Evolutionary conservation across 53 echinoderm and acorn worm species (phyloP).

Genomic region (Glandiceps talaboti): DNA sequence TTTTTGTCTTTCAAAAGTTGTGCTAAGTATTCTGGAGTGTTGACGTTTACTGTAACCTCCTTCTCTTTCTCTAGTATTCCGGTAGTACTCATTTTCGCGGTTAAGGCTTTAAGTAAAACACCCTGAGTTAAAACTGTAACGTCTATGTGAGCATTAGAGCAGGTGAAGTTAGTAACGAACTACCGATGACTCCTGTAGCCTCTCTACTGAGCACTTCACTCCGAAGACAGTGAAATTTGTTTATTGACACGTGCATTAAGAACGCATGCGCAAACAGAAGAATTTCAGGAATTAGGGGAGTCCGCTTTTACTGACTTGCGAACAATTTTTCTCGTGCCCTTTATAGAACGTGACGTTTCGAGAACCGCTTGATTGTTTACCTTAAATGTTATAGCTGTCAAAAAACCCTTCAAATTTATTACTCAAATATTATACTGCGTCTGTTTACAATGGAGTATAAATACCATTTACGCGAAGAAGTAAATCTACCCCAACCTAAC

Average conservation of each 20-base stretch:
- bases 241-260: neutral
- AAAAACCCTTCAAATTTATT: too few relatives aligned
- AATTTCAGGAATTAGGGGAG: neutral
- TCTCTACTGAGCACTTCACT: neutral
- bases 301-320: neutral
- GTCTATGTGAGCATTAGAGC: neutral
- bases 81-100: neutral
- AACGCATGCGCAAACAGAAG: neutral
- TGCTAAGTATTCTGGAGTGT: constrained; percentile 88
- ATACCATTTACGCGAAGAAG: neutral
- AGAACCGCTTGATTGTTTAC: neutral
- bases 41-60: neutral
- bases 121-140: neutral
- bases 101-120: neutral
- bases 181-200: neutral
- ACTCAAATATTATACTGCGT: neutral
- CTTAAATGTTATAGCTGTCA: neutral
- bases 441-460: neutral
- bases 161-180: neutral
- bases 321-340: neutral
- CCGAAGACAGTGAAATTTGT: neutral
- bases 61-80: neutral
- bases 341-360: neutral
- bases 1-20: constrained; percentile 93
- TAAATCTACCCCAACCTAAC: neutral